Percentiles rank a stretch among this genome's conserved stretches.
These are phyloP conservation scores for Cydia fagiglandana DNA, from an alignment of 1,140 invertebrate species.

Conservation along the genomic window DNA sequence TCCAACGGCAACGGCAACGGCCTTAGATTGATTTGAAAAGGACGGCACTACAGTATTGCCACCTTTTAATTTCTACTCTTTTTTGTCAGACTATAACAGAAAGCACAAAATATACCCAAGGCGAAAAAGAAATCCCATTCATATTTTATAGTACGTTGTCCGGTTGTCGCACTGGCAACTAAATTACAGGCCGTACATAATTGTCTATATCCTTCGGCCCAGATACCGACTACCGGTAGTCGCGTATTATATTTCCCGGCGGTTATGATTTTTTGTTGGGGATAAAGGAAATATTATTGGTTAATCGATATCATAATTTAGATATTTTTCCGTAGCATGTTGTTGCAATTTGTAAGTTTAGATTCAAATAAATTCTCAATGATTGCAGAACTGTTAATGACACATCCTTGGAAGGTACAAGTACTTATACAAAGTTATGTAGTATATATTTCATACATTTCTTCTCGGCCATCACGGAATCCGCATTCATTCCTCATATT, in stretches of 20 bases:
- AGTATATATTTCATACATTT: too few species aligned
- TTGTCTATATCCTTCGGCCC: conserved; percentile 21
- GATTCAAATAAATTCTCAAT: not conserved
- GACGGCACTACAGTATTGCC: too few species aligned
- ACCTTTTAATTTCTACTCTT: too few species aligned
- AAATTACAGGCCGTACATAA: conserved; percentile 18
- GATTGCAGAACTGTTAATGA: too few species aligned
- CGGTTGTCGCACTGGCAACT: not conserved
- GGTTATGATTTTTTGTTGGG: conserved; percentile 19
- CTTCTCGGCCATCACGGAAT: too few species aligned
- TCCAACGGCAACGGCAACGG: too few species aligned
- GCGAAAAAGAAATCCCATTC: not conserved
- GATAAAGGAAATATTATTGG: conserved; percentile 6
- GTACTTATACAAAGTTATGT: too few species aligned
- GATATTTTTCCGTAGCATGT: not conserved
- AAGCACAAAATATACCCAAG: not conserved
- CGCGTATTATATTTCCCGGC: conserved; percentile 26
- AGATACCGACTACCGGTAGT: conserved; percentile 18
- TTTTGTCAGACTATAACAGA: not conserved
- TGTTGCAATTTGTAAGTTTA: not conserved
- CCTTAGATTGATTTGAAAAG: too few species aligned
- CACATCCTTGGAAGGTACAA: too few species aligned
- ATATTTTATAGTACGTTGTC: not conserved
- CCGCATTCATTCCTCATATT: too few species aligned
- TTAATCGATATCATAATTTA: not conserved